Base-by-base conservation (phyloP, 2,113 vertebrate species). In the Sylvia atricapilla region DNA sequence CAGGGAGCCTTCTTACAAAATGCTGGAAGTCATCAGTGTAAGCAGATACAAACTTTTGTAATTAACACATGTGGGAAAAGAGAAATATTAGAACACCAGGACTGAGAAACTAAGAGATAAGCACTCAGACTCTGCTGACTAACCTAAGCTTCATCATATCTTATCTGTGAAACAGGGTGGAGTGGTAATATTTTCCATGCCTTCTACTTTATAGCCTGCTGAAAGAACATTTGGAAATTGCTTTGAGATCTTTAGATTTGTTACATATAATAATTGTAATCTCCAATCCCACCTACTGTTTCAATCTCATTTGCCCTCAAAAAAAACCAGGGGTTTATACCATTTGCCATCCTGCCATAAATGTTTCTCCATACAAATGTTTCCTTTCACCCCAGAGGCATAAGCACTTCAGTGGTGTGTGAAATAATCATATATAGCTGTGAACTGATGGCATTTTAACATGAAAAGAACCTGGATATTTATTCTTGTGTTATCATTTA, bases 61-160 rank as follows among this genome's bases (percentile, higher is more conserved):
- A 83, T 91, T 80, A 85, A 62, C 13, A 64, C 46, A 85, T 46
- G 52, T 53, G 44, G 76, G 68, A 84, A 87, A 87, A 82, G 24
- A 33, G 59, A 87, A 88, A 39, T 67, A 85, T 37, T 73, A 74
- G 70, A 86, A 59, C 50, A 43, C 21, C 64, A 81, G 52, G 60
- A 52, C 20, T 63, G 56, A 67, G 68, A 93, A 93, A 86, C 8
- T 16, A 27, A 44, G 56, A 90, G 92, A 91, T 94, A 95, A 95
- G 68, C 50, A 55, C n/a, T 73, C 31, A 74, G 60, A 55, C 35
- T 84, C 59, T 88, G 85, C 30, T 93, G 64, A 70, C 43, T 92
- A 90, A 63, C 75, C 68, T 46, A 43, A 49, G 27, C 43, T 74
- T 87, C 47, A 43, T 76, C 53, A 13, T 50, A 76, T 60, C 77